phyloP scores from a whole-genome alignment of 1,140 invertebrate species.

The Solenopsis fugax region DNA sequence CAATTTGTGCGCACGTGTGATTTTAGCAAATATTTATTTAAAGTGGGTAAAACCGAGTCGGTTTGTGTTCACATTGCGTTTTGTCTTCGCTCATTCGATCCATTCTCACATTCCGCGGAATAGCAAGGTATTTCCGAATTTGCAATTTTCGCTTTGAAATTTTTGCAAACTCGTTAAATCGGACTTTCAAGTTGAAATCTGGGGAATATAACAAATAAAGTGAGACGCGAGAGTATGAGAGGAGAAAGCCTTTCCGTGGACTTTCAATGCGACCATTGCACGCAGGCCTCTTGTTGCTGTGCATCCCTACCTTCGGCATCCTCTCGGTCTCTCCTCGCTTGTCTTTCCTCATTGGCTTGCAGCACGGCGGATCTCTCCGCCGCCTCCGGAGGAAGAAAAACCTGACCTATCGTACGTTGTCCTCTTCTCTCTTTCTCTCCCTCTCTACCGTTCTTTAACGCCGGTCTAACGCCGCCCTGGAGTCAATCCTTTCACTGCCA shows the following conservation, averaged over 20 bases:
- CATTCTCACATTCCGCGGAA: not conserved
- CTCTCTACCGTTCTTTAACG: constrained; percentile 43
- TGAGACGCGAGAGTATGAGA: not conserved
- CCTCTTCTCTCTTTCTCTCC: constrained; percentile 6
- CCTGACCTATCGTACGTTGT: constrained; percentile 69
- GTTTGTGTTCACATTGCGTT: not conserved
- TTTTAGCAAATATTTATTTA: constrained; percentile 13
- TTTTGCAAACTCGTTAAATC: not conserved
- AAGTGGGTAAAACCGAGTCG: not conserved
- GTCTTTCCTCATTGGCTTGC: constrained; percentile 62
- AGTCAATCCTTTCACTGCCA: constrained; percentile 72
- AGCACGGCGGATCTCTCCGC: constrained; percentile 44
- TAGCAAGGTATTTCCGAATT: not conserved
- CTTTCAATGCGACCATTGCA: constrained; percentile 36
- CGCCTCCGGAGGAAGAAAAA: constrained; percentile 59
- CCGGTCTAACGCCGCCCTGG: constrained; percentile 61
- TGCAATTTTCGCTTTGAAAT: not conserved
- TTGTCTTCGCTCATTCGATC: not conserved
- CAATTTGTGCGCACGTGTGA: not conserved
- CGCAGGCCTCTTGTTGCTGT: constrained; percentile 12
- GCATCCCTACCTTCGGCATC: constrained; percentile 23
- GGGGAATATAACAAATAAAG: not conserved
- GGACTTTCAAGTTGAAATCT: not conserved
- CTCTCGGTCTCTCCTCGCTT: constrained; percentile 32
- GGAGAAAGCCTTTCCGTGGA: constrained; percentile 49